phyloP scores from a whole-genome alignment of 2,797 vertebrate species.

The Molossus alvarezi region DNA sequence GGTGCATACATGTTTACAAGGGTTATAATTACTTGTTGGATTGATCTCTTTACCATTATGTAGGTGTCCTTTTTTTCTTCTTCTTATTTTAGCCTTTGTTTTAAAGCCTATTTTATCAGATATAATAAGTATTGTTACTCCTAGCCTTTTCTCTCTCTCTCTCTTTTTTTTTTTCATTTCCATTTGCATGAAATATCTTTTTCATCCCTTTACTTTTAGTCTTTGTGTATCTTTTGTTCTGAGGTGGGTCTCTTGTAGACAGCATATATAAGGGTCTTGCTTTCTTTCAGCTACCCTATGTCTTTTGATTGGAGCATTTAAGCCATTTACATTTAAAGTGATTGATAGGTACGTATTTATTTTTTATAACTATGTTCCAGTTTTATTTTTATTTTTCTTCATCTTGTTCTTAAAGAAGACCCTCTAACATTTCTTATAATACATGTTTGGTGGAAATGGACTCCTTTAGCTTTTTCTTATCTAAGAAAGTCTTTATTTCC shows the following conservation, averaged over 20 bases:
- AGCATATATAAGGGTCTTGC: background rate
- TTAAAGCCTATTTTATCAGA: background rate
- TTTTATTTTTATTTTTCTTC: background rate
- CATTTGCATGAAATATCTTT: background rate
- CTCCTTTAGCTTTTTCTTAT: background rate
- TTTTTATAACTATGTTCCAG: background rate
- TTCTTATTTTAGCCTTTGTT: background rate
- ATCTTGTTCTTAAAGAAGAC: background rate
- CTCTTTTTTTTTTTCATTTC: background rate
- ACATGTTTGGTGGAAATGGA: background rate
- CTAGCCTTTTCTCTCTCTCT: background rate
- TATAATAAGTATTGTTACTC: background rate
- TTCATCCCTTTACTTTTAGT: background rate
- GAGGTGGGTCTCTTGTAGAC: background rate
- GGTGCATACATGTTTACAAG: background rate
- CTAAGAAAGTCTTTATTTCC: background rate
- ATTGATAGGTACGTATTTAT: background rate
- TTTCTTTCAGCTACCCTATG: background rate
- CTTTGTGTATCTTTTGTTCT: background rate
- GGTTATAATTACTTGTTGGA: background rate
- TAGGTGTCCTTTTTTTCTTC: background rate
- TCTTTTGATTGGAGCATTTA: background rate
- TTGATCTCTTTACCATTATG: background rate
- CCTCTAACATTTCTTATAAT: background rate
- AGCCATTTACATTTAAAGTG: background rate